Evolutionary conservation across 2,113 vertebrate species (phyloP).

Genomic region (Edolisoma coerulescens): DNA sequence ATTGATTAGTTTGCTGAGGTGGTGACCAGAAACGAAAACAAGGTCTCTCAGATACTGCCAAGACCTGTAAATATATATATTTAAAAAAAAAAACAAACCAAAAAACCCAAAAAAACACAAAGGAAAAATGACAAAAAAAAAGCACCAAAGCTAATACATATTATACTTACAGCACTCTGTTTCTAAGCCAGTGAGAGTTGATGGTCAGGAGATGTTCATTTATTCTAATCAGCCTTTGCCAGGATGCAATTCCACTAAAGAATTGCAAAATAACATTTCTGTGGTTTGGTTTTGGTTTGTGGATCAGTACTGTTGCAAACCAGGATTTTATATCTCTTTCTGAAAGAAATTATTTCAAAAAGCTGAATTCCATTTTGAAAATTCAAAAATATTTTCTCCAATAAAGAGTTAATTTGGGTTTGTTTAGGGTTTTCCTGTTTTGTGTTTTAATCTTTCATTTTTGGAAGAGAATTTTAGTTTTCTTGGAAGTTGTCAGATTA

Average conservation of each 20-base stretch:
- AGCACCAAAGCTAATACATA: slow-evolving; percentile 20
- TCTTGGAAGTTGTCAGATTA: background rate
- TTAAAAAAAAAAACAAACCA: background rate
- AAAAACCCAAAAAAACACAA: too few relatives aligned
- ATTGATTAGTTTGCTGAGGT: slow-evolving; percentile 98
- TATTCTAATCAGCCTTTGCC: slow-evolving; percentile 40
- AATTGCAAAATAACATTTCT: slow-evolving; percentile 61
- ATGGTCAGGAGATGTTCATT: slow-evolving; percentile 70
- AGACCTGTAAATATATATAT: slow-evolving; percentile 60
- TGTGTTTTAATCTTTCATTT: background rate
- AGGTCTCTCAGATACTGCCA: slow-evolving; percentile 89
- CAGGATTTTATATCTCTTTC: background rate
- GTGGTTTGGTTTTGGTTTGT: slow-evolving; percentile 44
- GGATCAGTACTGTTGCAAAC: background rate
- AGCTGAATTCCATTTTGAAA: background rate
- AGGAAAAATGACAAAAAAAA: too few relatives aligned
- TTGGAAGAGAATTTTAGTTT: background rate
- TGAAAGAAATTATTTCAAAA: background rate
- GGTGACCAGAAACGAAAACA: slow-evolving; percentile 97
- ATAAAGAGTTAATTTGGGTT: background rate
- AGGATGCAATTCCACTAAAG: slow-evolving; percentile 43
- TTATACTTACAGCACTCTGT: slow-evolving; percentile 45
- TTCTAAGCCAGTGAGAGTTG: slow-evolving; percentile 53
- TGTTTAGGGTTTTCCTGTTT: background rate
- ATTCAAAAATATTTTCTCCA: background rate